These are phyloP conservation scores for Gallinago nigripennis DNA, from an alignment of 2,797 vertebrate species.

Conservation along the genomic window DNA sequence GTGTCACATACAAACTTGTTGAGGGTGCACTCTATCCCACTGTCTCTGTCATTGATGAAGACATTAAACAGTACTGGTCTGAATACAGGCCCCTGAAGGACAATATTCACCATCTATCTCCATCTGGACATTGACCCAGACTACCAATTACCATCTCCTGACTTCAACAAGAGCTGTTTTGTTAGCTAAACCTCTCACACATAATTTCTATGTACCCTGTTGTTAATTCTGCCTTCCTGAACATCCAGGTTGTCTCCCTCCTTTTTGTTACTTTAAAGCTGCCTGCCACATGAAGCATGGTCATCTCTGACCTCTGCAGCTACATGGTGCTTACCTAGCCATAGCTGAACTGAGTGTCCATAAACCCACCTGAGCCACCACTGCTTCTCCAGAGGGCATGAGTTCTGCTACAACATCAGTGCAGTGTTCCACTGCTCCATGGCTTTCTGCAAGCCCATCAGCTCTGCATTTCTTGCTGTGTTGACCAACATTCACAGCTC, in stretches of 20 bases:
- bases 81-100: not conserved
- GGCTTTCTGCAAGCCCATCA: not conserved
- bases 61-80: not conserved
- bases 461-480: not conserved
- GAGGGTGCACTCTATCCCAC: not conserved
- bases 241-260: not conserved
- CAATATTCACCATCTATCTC: fast-evolving
- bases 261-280: not conserved
- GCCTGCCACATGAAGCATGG: not conserved
- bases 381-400: not conserved
- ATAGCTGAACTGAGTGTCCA: fast-evolving
- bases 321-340: not conserved
- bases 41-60: not conserved
- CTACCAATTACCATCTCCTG: not conserved
- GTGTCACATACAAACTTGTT: not conserved
- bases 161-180: not conserved
- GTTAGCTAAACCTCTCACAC: not conserved
- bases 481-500: not conserved
- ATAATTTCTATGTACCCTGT: not conserved
- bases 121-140: not conserved
- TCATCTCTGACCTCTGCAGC: not conserved
- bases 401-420: not conserved
- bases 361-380: not conserved
- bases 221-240: not conserved
- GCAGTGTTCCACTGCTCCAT: not conserved